Evolutionary conservation across 2,797 vertebrate species (phyloP), one percentile per base, ranked within the genome.

Genomic region (Morus bassanus): DNA sequence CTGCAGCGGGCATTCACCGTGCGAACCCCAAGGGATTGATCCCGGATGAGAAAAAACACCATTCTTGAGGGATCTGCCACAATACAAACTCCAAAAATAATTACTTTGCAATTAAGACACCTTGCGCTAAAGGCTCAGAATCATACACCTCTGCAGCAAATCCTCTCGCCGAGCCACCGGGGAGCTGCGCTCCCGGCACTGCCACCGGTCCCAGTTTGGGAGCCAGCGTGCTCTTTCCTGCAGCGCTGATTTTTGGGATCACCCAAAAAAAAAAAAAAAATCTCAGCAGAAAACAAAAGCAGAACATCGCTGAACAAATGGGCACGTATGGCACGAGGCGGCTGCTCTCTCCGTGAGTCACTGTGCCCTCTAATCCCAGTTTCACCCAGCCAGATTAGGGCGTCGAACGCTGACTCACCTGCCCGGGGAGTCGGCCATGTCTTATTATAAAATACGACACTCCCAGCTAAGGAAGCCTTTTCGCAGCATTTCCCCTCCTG

Each of bases 141-240:
- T 2, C 39, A 15, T 2, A 4, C 3, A 10, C 6, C 5, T 3
- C 27, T 1, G 2, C 1, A 1, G 46, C 61, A 61, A 27, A 41
- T 16, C 51, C 24, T 53, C 19, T 25, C 37, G 18, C 11, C 1
- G 18, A 4, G 7, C 43, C 0, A 0, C 0, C 0, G 5, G 21
- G 33, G 12, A 50, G 78, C 54, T 10, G 46, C 0, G 0, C 28
- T 43, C 56, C 51, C 30, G 25, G 45, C 56, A 1, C 60, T 0
- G 19, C n/a, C 23, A 5, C 39, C 0, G 3, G 7, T 25, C 67
- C 77, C 14, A 4, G 2, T 18, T 9, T 6, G 57, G 77, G 53
- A 77, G 23, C 35, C 64, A 2, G 45, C 10, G 0, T 1, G 0
- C 18, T 74, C 15, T 23, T 17, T n/a, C 56, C 57, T 5, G 22